A percentile compares a stretch with the other conserved stretches of the same genome.
Conservation (phyloP, 2,113 vertebrate genomes). For the Peromyscus californicus region DNA sequence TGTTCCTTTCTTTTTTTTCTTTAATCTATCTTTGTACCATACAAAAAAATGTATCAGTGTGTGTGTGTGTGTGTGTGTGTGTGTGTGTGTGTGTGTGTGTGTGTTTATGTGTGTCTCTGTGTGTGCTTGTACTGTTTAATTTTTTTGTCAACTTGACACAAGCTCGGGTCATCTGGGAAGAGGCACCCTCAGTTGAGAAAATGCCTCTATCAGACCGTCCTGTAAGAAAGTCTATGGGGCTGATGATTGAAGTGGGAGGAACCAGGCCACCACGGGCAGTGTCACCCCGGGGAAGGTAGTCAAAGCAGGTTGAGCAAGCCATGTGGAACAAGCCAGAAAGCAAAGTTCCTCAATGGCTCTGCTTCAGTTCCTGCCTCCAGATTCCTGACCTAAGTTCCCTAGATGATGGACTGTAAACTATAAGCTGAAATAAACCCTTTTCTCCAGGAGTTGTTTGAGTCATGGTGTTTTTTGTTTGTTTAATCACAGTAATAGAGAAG, state of each 20-base stretch:
- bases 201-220: neutral
- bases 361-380: neutral
- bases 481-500: neutral
- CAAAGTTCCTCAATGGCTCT: neutral
- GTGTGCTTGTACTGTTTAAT: neutral
- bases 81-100: neutral
- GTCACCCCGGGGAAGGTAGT: neutral
- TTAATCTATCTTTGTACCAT: neutral
- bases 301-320: neutral
- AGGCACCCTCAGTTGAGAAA: neutral
- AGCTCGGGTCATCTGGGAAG: neutral
- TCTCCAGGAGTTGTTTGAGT: neutral
- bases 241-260: neutral
- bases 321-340: neutral
- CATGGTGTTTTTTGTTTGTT: neutral
- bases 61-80: neutral
- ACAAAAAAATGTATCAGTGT: neutral
- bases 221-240: neutral
- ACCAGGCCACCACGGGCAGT: neutral
- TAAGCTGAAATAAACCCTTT: neutral
- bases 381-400: neutral
- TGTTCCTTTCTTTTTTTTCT: neutral
- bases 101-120: neutral
- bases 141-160: neutral
- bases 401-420: neutral